phyloP scores from a whole-genome alignment of 2,888 invertebrate genomes.

The Hemaris fuciformis region DNA sequence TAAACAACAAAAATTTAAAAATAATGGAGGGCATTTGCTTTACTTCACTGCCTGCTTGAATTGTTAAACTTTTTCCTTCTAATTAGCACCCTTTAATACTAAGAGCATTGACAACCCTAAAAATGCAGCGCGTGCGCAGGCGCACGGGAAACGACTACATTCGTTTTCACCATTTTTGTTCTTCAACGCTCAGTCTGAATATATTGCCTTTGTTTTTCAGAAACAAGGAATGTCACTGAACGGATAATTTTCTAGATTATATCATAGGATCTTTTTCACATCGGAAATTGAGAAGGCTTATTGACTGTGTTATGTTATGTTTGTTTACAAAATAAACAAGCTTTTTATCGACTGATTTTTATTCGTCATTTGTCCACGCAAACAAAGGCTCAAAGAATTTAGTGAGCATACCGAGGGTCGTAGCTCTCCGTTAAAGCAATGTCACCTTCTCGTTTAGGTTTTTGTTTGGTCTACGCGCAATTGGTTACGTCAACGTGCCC shows the following conservation, averaged over 20 bases:
- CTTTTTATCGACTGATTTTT: too few species aligned
- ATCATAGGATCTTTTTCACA: too few species aligned
- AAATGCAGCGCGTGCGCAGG: neutral
- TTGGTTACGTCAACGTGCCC: constrained; percentile 23
- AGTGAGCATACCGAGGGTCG: neutral
- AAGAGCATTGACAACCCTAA: neutral
- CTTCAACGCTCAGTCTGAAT: neutral
- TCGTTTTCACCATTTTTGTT: neutral
- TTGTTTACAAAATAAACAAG: too few species aligned
- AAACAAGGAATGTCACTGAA: too few species aligned
- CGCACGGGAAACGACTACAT: neutral
- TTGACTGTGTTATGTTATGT: too few species aligned
- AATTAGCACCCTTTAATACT: neutral
- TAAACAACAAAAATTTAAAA: too few species aligned
- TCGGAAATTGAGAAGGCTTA: too few species aligned
- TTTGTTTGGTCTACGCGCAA: constrained; percentile 24
- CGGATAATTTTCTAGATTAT: too few species aligned
- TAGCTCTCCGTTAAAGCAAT: neutral
- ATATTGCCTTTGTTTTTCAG: neutral
- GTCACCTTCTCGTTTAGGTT: neutral
- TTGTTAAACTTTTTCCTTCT: too few species aligned
- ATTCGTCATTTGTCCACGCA: too few species aligned
- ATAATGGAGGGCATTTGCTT: too few species aligned
- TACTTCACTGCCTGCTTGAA: too few species aligned
- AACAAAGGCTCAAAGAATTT: neutral